phyloP scores from a whole-genome alignment of 2,113 vertebrate species.

The Lampris incognitus region DNA sequence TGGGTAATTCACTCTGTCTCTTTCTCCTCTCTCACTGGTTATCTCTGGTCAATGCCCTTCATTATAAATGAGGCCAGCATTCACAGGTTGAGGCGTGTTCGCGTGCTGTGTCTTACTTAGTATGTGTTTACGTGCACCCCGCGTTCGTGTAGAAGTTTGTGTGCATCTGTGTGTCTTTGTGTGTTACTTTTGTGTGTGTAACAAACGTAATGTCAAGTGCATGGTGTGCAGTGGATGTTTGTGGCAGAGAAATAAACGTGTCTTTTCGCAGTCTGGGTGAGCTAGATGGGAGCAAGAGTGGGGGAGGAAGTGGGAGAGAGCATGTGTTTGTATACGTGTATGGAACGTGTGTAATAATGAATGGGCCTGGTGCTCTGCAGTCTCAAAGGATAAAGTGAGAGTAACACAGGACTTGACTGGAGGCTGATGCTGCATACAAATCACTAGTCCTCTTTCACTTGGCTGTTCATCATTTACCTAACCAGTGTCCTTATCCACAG shows the following conservation, averaged over 20 bases:
- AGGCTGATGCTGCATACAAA: slow-evolving; percentile 25
- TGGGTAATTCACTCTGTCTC: slow-evolving; percentile 15
- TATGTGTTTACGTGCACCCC: not conserved
- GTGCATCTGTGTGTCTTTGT: slow-evolving; percentile 3
- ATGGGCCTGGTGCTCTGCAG: slow-evolving; percentile 9
- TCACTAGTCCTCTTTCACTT: slow-evolving; percentile 12
- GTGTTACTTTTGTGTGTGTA: not conserved
- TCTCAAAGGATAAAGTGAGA: slow-evolving; percentile 1
- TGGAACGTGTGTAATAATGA: not conserved
- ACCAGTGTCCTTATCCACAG: not conserved
- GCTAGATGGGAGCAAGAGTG: not conserved
- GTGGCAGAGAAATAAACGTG: not conserved
- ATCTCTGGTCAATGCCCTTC: slow-evolving; percentile 19
- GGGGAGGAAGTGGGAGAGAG: not conserved
- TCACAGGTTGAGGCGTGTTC: slow-evolving; percentile 23
- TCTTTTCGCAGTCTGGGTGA: not conserved
- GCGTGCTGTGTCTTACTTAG: slow-evolving; percentile 4
- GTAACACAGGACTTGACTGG: not conserved
- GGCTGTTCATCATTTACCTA: not conserved
- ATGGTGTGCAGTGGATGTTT: not conserved
- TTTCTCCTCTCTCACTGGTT: slow-evolving; percentile 1
- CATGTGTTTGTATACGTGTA: not conserved
- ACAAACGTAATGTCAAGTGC: not conserved
- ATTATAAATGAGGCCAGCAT: slow-evolving; percentile 53
- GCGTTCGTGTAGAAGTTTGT: not conserved